These are phyloP conservation scores for Griposia aprilina DNA, from an alignment of 2,888 invertebrate species.

Conservation along the genomic window DNA sequence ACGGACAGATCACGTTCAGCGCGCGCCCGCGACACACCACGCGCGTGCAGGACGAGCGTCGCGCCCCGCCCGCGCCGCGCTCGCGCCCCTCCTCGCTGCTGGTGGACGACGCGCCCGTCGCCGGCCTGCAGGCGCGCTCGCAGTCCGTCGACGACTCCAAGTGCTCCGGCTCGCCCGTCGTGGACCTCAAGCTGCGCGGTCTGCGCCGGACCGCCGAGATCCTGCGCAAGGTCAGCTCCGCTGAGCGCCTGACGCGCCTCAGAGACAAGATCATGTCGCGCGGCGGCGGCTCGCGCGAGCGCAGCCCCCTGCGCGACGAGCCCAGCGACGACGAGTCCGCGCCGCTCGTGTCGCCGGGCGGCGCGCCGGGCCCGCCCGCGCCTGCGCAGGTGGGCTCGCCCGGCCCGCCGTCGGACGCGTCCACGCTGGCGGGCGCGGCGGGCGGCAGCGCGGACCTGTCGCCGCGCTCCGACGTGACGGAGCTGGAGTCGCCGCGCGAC, in stretches of 20 bases:
- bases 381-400: conserved; percentile 54
- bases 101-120: conserved; percentile 73
- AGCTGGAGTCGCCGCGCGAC: conserved; percentile 82
- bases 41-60: conserved; percentile 72
- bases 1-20: conserved; percentile 87
- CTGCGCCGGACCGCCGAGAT: conserved; percentile 83
- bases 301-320: conserved; percentile 81
- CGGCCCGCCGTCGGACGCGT: conserved; percentile 65
- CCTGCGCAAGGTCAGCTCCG: conserved; percentile 83
- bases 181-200: conserved; percentile 80
- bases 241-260: conserved; percentile 83
- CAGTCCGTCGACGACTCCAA: conserved; percentile 85
- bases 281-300: conserved; percentile 81
- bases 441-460: conserved; percentile 78
- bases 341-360: conserved; percentile 89
- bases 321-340: conserved; percentile 93
- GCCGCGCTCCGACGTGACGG: conserved; percentile 85
- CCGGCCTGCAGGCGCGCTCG: conserved; percentile 76
- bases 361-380: conserved; percentile 27
- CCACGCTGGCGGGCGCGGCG: conserved; percentile 73
- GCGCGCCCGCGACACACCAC: conserved; percentile 73
- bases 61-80: conserved; percentile 70
- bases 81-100: conserved; percentile 81
- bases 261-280: conserved; percentile 83
- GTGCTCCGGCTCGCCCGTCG: conserved; percentile 74